phyloP scores from a whole-genome alignment of 2,888 invertebrate genomes.

The Drosophila percnosoma region DNA sequence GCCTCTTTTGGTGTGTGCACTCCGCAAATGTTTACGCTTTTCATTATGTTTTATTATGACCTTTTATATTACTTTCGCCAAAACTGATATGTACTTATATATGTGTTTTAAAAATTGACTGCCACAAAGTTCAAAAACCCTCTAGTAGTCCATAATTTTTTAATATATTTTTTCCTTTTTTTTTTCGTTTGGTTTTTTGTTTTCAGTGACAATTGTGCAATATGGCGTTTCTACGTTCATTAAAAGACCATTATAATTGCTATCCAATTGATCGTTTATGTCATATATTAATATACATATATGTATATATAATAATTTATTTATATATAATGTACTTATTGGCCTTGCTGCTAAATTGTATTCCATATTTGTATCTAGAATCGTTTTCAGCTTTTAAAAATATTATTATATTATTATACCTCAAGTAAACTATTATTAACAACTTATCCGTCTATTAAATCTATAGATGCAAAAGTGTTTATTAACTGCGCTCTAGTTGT shows the following conservation, averaged over 20 bases:
- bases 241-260: constrained; percentile 75
- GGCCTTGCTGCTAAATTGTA: constrained; percentile 58
- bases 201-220: constrained; percentile 60
- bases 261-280: constrained; percentile 64
- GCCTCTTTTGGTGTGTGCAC: constrained; percentile 21
- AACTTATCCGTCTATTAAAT: constrained; percentile 62
- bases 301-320: constrained; percentile 38
- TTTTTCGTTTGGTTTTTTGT: constrained; percentile 5
- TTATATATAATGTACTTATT: constrained; percentile 60
- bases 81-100: constrained; percentile 80
- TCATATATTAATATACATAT: constrained; percentile 25
- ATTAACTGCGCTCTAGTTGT: constrained; percentile 61
- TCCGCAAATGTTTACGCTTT: constrained; percentile 60
- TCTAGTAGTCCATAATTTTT: constrained; percentile 22
- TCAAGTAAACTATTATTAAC: constrained; percentile 71
- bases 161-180: neutral
- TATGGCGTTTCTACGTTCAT: constrained; percentile 65
- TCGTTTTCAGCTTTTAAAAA: constrained; percentile 68
- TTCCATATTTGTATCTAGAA: constrained; percentile 54
- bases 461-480: constrained; percentile 65
- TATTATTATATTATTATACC: constrained; percentile 36
- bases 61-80: constrained; percentile 38
- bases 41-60: constrained; percentile 51
- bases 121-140: constrained; percentile 47
- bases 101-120: constrained; percentile 64